Base-by-base conservation (phyloP, 2,113 vertebrate genomes). In the Cyanistes caeruleus region DNA sequence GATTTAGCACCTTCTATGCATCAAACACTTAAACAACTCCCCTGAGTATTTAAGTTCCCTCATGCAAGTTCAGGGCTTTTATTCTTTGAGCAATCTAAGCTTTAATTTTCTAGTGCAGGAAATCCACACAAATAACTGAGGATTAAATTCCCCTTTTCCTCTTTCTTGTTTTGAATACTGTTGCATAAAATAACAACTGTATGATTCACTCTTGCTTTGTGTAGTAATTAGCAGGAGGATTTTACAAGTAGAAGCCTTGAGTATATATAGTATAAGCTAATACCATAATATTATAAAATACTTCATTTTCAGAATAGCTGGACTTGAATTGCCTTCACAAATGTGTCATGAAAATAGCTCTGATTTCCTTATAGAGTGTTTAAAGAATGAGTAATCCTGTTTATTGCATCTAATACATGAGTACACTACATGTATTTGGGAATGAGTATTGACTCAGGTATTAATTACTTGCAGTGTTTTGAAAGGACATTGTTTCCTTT, bases 391-490 rank as follows among this genome's bases (percentile, higher is more conserved):
- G 48, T 87, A 89, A 65, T 58, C 30, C 48, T 48, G 28, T 94
- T 92, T 59, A 63, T 93, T 74, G 21, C 52, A 51, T 74, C 35
- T 28, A 24, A 16, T 11, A n/a, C 6, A 19, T 15, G 33, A 67
- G 53, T 37, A 8, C 30, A 52, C 8, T 52, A 15, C 4, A 2
- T 46, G 13, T 49, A 44, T 80, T 90, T 86, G 59, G 55, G 59
- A 83, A 44, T 44, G 37, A 46, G 27, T 81, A 52, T 95, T 93
- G 88, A 78, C 52, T 81, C 78, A 60, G 56, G 55, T 59, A 78
- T 84, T 93, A 94, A 93, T 96, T 93, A 90, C 89, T 92, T 86
- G 86, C 82, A 78, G 7, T 59, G 35, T 77, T 65, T 92, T 19
- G 1, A 70, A 88, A 89, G 20, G 41, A 24, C 7, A 3, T 28